These are phyloP conservation scores for Epinephelus malabaricus DNA, from an alignment of 2,797 vertebrate genomes.

Conservation along the genomic window DNA sequence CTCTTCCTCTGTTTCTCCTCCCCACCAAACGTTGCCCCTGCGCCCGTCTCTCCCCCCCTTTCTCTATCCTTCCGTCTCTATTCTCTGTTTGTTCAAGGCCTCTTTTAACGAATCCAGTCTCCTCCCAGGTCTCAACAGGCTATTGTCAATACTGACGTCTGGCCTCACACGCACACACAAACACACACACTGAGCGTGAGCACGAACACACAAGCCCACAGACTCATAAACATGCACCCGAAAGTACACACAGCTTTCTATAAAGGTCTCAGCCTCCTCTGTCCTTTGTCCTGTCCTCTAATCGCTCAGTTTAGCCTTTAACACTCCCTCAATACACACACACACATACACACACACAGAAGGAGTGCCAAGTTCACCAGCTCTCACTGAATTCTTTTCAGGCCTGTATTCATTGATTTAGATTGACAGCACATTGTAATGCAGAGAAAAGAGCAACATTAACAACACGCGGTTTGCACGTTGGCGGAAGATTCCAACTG, in stretches of 20 bases:
- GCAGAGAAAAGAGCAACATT: conserved; percentile 15
- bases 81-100: conserved; percentile 79
- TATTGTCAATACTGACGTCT: conserved; percentile 73
- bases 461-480: neutral
- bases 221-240: conserved; percentile 43
- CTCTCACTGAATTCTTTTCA: conserved; percentile 34
- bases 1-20: conserved; percentile 6
- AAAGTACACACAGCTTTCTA: conserved; percentile 42
- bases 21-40: conserved; percentile 14
- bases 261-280: conserved; percentile 53
- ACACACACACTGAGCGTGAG: conserved; percentile 17
- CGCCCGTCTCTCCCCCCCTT: conserved; percentile 3
- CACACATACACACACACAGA: conserved; percentile 22
- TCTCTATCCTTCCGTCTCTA: conserved; percentile 45
- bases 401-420: conserved; percentile 8
- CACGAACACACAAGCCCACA: conserved; percentile 38
- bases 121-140: conserved; percentile 74
- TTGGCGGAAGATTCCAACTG: neutral
- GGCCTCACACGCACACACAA: conserved; percentile 44
- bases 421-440: conserved; percentile 20
- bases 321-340: conserved; percentile 31
- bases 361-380: conserved; percentile 47
- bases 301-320: conserved; percentile 55
- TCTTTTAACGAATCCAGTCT: conserved; percentile 70
- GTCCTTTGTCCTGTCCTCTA: conserved; percentile 60